phyloP scores from a whole-genome alignment of 2,888 invertebrate species.

The Tachina lurida region DNA sequence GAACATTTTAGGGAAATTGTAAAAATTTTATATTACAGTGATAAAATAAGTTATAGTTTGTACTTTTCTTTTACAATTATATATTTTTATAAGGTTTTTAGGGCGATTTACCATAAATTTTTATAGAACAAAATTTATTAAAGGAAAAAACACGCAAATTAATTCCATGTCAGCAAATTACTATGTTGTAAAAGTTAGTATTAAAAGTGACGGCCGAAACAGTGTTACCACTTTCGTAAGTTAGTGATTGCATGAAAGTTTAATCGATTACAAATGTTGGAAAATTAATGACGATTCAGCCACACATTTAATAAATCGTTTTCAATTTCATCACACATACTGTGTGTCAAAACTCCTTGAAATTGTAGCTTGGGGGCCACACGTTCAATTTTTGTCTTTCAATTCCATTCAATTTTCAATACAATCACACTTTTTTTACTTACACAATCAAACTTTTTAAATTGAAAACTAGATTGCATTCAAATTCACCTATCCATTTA shows the following conservation, averaged over 20 bases:
- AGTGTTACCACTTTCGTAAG: neutral
- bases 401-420: no score
- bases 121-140: constrained; percentile 75
- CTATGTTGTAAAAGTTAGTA: constrained; percentile 63
- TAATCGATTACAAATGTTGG: neutral
- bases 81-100: constrained; percentile 11
- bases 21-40: neutral
- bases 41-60: neutral
- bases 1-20: neutral
- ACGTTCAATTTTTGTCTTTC: no score
- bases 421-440: no score
- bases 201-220: neutral
- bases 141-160: constrained; percentile 75
- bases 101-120: constrained; percentile 74
- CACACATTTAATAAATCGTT: no score
- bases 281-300: no score
- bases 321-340: no score
- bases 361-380: no score
- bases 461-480: no score
- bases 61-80: neutral
- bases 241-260: no score
- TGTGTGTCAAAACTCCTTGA: no score
- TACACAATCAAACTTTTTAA: no score
- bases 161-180: constrained; percentile 78
- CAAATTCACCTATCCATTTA: no score